These are phyloP conservation scores for Loxodonta africana DNA, from an alignment of 2,113 vertebrate genomes.

Conservation along the genomic window DNA sequence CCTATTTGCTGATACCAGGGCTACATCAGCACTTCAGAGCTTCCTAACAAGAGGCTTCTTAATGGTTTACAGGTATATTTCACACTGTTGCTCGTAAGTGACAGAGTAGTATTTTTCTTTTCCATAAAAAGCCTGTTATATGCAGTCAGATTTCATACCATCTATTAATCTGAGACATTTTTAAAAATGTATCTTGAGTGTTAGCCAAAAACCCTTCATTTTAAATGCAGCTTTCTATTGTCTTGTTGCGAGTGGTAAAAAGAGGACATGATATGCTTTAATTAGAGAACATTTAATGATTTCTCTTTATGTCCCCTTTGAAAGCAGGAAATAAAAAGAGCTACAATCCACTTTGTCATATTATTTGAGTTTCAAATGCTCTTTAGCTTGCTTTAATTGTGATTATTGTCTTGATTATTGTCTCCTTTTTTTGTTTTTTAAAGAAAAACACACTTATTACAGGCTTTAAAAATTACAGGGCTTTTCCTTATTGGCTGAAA, in stretches of 20 bases:
- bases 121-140: constrained; percentile 78
- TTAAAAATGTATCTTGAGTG: constrained; percentile 74
- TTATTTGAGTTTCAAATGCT: constrained; percentile 17
- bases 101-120: constrained; percentile 82
- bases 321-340: constrained; percentile 29
- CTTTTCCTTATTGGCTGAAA: not conserved
- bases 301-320: constrained; percentile 50
- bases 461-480: not conserved
- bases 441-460: not conserved
- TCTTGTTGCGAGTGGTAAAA: constrained; percentile 45
- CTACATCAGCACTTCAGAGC: constrained; percentile 86
- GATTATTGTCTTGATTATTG: not conserved
- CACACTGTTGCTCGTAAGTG: constrained; percentile 82
- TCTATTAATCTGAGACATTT: constrained; percentile 82
- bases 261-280: constrained; percentile 39
- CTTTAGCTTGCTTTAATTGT: not conserved
- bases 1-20: constrained; percentile 87
- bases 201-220: constrained; percentile 78
- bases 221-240: constrained; percentile 72
- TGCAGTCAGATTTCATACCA: constrained; percentile 77
- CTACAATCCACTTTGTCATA: not conserved
- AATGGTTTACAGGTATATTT: constrained; percentile 87
- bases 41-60: constrained; percentile 87
- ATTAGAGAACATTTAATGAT: constrained; percentile 51
- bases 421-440: not conserved